phyloP scores from a whole-genome alignment of 2,888 invertebrate genomes.

The Apantesis nais region DNA sequence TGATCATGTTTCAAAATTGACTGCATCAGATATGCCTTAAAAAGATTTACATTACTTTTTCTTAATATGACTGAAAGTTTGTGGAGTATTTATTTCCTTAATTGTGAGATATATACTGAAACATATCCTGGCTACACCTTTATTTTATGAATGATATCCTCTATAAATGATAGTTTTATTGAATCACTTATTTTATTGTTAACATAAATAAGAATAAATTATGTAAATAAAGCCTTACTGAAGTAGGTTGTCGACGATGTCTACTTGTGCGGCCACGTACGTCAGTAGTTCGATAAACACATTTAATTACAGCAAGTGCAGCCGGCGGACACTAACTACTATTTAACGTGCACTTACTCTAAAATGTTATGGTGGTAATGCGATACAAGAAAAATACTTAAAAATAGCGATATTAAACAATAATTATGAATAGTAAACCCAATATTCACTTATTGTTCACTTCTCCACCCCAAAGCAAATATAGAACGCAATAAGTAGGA shows the following conservation, averaged over 20 bases:
- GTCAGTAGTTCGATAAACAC: not conserved
- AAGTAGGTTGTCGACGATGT: not conserved
- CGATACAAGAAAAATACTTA: too few species aligned
- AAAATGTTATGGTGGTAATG: not conserved
- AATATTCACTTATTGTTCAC: too few species aligned
- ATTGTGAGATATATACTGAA: not conserved
- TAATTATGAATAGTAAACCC: too few species aligned
- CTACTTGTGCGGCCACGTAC: not conserved
- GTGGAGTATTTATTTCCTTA: not conserved
- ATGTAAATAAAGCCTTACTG: not conserved
- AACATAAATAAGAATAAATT: not conserved
- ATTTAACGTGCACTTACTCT: not conserved
- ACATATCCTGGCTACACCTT: not conserved
- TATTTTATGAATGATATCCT: too few species aligned
- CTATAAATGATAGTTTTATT: not conserved
- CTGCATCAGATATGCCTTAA: too few species aligned
- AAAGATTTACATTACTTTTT: too few species aligned
- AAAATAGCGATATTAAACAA: too few species aligned
- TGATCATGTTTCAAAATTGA: too few species aligned
- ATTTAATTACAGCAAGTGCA: slow-evolving; percentile 3
- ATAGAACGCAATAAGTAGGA: too few species aligned
- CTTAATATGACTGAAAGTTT: too few species aligned
- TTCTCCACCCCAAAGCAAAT: too few species aligned
- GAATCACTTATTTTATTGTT: not conserved
- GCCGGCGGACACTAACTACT: not conserved